Conservation (phyloP, 2,113 vertebrate genomes). For the Girardinichthys multiradiatus region DNA sequence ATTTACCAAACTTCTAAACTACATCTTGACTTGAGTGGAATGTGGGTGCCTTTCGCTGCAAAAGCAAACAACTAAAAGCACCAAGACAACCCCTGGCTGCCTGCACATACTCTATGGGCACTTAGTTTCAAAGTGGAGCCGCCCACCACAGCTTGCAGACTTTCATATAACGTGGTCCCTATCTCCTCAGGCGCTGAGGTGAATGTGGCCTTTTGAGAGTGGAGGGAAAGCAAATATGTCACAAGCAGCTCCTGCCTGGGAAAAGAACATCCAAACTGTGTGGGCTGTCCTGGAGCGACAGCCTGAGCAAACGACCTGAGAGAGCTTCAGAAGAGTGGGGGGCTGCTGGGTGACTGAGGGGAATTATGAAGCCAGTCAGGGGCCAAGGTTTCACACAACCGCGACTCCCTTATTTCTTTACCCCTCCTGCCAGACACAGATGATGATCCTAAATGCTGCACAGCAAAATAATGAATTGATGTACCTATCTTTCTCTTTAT, state of each 20-base stretch:
- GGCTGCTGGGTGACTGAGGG: slow-evolving; percentile 22
- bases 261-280: slow-evolving; percentile 74
- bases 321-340: slow-evolving; percentile 48
- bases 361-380: slow-evolving; percentile 34
- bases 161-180: slow-evolving; percentile 54
- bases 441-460: neutral
- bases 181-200: slow-evolving; percentile 59
- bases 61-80: slow-evolving; percentile 48
- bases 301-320: slow-evolving; percentile 76
- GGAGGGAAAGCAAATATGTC: slow-evolving; percentile 72
- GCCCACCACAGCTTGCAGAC: slow-evolving; percentile 44
- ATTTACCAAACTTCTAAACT: neutral
- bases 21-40: slow-evolving; percentile 38
- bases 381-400: slow-evolving; percentile 18
- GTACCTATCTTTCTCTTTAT: too few relatives aligned
- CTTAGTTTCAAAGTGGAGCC: slow-evolving; percentile 58
- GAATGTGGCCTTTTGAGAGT: slow-evolving; percentile 75
- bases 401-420: slow-evolving; percentile 2
- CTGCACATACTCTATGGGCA: slow-evolving; percentile 58
- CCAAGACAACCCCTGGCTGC: slow-evolving; percentile 39
- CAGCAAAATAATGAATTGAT: too few relatives aligned
- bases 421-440: neutral
- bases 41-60: slow-evolving; percentile 10
- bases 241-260: slow-evolving; percentile 69
- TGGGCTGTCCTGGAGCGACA: slow-evolving; percentile 66